Evolutionary conservation across 2,888 invertebrate species (phyloP).

Genomic region (Melieria crassipennis): DNA sequence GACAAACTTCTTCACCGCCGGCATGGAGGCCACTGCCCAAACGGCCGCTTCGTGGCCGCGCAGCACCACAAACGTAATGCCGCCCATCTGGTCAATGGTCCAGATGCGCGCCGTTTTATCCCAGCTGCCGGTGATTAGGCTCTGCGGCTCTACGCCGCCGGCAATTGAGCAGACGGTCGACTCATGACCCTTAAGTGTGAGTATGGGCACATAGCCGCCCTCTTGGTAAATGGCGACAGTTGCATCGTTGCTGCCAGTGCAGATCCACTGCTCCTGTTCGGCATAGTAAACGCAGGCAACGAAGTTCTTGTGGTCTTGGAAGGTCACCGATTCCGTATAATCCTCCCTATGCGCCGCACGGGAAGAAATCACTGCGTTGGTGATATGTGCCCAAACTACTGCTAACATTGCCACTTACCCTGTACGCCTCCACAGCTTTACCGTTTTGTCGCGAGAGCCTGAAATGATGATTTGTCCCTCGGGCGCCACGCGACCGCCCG

Average conservation of each 20-base stretch:
- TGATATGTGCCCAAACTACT: neutral
- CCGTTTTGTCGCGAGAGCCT: conserved; percentile 88
- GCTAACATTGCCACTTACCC: conserved; percentile 66
- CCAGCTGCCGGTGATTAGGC: conserved; percentile 90
- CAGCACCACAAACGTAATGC: conserved; percentile 70
- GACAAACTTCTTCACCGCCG: conserved; percentile 65
- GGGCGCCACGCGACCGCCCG: conserved; percentile 66
- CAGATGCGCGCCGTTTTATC: conserved; percentile 89
- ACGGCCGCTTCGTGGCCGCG: conserved; percentile 84
- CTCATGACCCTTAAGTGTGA: conserved; percentile 78
- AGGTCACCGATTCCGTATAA: conserved; percentile 74
- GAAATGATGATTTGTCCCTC: conserved; percentile 80
- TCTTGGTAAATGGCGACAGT: conserved; percentile 82
- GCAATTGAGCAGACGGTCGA: conserved; percentile 68
- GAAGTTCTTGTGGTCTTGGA: conserved; percentile 86
- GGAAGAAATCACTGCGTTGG: neutral
- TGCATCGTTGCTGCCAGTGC: conserved; percentile 91
- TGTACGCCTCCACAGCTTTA: conserved; percentile 85
- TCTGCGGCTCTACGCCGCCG: conserved; percentile 67
- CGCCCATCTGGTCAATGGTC: conserved; percentile 70
- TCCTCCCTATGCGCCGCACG: conserved; percentile 67
- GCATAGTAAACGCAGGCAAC: conserved; percentile 84
- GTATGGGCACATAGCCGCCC: conserved; percentile 74
- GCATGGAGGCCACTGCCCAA: conserved; percentile 77
- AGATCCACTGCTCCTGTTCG: conserved; percentile 78